Base-by-base conservation (phyloP, 2,888 invertebrate species). In the Autographa gamma region DNA sequence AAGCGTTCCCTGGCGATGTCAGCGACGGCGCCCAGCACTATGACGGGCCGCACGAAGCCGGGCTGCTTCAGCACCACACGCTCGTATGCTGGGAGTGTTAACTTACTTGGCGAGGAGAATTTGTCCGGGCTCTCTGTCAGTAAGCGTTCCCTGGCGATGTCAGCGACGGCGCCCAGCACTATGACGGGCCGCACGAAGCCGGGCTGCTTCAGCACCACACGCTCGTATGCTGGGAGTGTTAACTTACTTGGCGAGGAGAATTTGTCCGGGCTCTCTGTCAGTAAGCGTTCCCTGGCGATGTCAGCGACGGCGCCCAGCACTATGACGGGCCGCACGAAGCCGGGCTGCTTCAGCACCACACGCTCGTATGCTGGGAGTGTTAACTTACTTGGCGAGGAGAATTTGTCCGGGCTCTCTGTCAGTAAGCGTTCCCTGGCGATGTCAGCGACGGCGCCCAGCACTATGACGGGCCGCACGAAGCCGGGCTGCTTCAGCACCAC, bases 341-440 rank as follows among this genome's bases (percentile, higher is more conserved):
- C 99, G 0, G 98, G 98, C 93, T 99, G 99, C 85, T 98, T 97
- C 6, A 99, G 95, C 0, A 98, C 97, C 13, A 99, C 99, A 63
- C 99, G 97, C 94, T 99, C 99, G 93, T 99, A 99, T 0, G 99
- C 99, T 0, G 98, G 98, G 93, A 99, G n/a, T n/a, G n/a, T n/a
- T n/a, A n/a, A n/a, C 97, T 97, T 90, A 98, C 98, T 98, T 59
- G 99, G 99, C 25, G 98, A 98, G n/a, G 98, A 98, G 92, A 98
- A 99, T 92, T 98, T 98, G 87, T 99, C 99, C 0, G 99, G 98
- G 87, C 97, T 98, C 87, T 99, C 99, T 86, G 97, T 97, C 43
- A 99, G 96, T 74, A 99, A 95, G 85, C 98, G 97, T 82, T 99
- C 99, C 68, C 99, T 96, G 0, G 99, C 98, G 16, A 99, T 96